Conservation (phyloP, 1,140 invertebrate genomes). For the Dermatophagoides farinae region DNA sequence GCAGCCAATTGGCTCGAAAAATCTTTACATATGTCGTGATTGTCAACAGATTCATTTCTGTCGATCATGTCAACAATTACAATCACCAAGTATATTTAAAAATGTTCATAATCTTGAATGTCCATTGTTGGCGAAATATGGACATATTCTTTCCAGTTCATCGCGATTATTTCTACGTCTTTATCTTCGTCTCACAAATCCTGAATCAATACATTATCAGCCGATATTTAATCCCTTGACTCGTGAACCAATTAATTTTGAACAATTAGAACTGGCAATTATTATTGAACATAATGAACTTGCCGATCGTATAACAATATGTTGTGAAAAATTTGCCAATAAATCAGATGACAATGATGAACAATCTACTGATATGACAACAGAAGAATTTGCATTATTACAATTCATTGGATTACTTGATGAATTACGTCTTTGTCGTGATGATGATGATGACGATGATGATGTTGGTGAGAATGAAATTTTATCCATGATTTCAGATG, state of each 20-base stretch:
- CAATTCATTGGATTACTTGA: neutral
- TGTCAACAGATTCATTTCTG: neutral
- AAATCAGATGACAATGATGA: neutral
- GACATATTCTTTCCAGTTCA: neutral
- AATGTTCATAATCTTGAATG: constrained; percentile 3
- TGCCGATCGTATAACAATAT: neutral
- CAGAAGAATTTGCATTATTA: neutral
- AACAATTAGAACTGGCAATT: neutral
- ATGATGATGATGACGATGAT: neutral
- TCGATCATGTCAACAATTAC: neutral
- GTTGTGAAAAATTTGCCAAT: neutral
- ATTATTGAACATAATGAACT: neutral
- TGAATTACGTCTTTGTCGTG: neutral
- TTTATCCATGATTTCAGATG: neutral
- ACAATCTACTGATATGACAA: neutral
- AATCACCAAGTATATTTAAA: neutral
- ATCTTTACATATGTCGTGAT: neutral
- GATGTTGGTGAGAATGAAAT: neutral
- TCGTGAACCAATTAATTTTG: neutral
- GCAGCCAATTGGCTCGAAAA: neutral
- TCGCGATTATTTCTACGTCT: constrained; percentile 1
- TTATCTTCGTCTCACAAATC: neutral
- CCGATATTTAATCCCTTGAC: neutral
- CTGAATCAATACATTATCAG: neutral
- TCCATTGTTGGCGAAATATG: neutral